Conservation (phyloP, 2,888 invertebrate species). For the Aphidius colemani region DNA sequence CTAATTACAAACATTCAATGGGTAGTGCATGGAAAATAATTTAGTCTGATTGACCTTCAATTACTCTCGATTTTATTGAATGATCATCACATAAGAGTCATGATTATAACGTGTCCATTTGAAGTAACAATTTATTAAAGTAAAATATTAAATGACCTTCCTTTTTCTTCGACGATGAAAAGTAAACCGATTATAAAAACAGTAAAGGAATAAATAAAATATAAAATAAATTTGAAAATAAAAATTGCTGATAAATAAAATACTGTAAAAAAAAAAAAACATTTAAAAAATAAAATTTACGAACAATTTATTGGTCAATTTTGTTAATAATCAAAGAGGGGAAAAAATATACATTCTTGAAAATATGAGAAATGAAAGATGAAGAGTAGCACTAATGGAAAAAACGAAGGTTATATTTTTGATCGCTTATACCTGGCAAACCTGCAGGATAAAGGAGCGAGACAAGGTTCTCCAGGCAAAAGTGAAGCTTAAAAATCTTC, state of each 20-base stretch:
- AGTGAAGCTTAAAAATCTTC: neutral
- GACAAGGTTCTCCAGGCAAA: constrained; percentile 26
- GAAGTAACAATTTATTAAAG: constrained; percentile 32
- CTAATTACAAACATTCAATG: constrained; percentile 13
- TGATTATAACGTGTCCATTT: constrained; percentile 36
- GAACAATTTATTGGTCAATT: neutral
- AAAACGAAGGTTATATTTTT: constrained; percentile 40
- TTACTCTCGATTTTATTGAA: constrained; percentile 20
- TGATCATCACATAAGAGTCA: constrained; percentile 29
- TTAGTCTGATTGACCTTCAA: constrained; percentile 23
- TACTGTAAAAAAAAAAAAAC: no score
- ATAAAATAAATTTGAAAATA: constrained; percentile 22
- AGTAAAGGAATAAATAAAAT: constrained; percentile 15
- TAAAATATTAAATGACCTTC: constrained; percentile 33
- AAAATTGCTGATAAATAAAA: neutral
- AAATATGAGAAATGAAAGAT: constrained; percentile 18
- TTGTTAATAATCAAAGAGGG: constrained; percentile 15
- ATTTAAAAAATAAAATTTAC: neutral
- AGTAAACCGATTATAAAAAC: constrained; percentile 14
- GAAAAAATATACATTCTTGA: constrained; percentile 27
- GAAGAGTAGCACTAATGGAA: constrained; percentile 17
- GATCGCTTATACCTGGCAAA: constrained; percentile 40
- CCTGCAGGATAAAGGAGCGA: constrained; percentile 49
- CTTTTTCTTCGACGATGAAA: constrained; percentile 18
- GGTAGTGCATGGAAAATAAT: neutral